Evolutionary conservation across 2,797 vertebrate genomes (phyloP).

Genomic region (Chromis chromis): DNA sequence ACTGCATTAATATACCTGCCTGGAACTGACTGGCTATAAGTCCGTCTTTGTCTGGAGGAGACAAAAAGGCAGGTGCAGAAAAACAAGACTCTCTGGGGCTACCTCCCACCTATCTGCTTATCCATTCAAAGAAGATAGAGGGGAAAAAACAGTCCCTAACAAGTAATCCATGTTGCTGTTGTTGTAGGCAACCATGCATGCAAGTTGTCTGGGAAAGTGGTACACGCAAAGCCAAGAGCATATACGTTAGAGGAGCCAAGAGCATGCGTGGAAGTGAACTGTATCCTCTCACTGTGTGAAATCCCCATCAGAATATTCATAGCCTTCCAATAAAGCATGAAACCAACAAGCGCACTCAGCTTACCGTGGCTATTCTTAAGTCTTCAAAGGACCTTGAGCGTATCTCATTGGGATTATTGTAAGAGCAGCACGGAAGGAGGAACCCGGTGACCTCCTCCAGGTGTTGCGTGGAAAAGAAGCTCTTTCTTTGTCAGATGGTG

Average conservation of each 20-base stretch:
- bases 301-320: conserved; percentile 49
- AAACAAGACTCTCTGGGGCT: background rate
- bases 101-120: background rate
- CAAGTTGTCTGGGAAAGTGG: conserved; percentile 24
- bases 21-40: conserved; percentile 1
- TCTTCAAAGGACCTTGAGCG: conserved; percentile 34
- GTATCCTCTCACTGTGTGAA: conserved; percentile 36
- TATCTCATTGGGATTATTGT: conserved; percentile 39
- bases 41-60: background rate
- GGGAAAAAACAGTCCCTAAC: background rate
- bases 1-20: conserved; percentile 51
- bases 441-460: conserved; percentile 58
- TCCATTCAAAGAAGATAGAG: conserved; percentile 31
- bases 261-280: conserved; percentile 35
- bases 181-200: conserved; percentile 39
- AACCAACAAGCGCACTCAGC: conserved; percentile 43
- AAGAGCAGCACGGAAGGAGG: conserved; percentile 34
- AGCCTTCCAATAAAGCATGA: conserved; percentile 31
- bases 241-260: conserved; percentile 20
- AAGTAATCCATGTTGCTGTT: background rate
- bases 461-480: conserved; percentile 42
- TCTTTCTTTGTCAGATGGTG: conserved; percentile 27
- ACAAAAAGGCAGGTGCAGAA: background rate
- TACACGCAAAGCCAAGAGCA: conserved; percentile 34
- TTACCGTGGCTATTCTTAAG: conserved; percentile 33